These are phyloP conservation scores for Helogale parvula DNA, from an alignment of 2,113 vertebrate species.

Conservation along the genomic window DNA sequence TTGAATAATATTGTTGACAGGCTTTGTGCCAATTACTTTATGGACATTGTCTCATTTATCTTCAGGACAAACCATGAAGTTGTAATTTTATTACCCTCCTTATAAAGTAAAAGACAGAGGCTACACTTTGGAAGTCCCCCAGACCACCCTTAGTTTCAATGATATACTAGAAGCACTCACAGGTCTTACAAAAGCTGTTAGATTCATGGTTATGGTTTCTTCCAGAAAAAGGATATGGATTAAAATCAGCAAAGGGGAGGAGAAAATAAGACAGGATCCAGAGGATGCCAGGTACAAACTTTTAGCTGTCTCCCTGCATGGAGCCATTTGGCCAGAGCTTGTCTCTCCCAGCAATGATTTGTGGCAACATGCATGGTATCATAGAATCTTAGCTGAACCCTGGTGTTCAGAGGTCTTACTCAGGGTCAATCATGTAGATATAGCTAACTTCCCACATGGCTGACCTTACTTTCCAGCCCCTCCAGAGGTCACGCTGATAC, in stretches of 20 bases:
- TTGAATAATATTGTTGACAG: neutral
- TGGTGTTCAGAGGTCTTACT: neutral
- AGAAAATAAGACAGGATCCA: neutral
- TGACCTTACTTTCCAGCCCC: neutral
- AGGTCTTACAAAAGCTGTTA: neutral
- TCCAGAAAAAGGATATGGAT: neutral
- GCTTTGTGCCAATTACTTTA: neutral
- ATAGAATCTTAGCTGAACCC: neutral
- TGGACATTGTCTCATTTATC: neutral
- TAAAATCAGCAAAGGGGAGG: neutral
- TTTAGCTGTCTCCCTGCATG: neutral
- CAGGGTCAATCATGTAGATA: neutral
- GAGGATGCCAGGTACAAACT: neutral
- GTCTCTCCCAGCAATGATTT: neutral
- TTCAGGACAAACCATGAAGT: neutral
- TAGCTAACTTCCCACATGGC: neutral
- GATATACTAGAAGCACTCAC: neutral
- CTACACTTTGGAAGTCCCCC: neutral
- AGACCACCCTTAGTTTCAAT: neutral
- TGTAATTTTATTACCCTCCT: neutral
- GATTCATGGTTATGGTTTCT: neutral
- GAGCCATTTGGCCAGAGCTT: neutral
- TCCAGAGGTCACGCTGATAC: neutral
- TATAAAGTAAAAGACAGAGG: neutral
- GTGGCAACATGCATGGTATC: neutral